Conservation (phyloP, 2,888 invertebrate species). For the Acleris sparsana region DNA sequence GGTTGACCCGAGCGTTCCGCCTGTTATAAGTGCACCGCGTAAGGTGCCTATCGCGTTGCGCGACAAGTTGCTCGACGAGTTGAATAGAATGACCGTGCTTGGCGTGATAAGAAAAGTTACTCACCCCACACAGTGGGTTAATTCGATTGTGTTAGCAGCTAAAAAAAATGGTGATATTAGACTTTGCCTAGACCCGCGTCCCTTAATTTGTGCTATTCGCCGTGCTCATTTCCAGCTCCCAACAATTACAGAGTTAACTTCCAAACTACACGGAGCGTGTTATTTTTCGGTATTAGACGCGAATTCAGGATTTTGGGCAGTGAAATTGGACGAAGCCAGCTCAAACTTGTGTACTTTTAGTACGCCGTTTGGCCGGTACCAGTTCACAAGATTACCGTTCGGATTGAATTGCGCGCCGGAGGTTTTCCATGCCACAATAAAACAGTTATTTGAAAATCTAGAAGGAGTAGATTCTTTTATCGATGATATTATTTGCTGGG, state of each 20-base stretch:
- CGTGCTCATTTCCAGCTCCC: background rate
- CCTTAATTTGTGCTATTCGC: slow-evolving; percentile 15
- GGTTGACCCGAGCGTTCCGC: slow-evolving; percentile 7
- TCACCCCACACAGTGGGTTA: slow-evolving; percentile 41
- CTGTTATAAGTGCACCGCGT: slow-evolving; percentile 1
- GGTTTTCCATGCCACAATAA: too few species aligned
- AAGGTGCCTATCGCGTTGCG: too few species aligned
- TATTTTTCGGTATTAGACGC: slow-evolving; percentile 5
- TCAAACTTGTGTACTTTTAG: slow-evolving; percentile 24
- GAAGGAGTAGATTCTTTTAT: slow-evolving; percentile 32
- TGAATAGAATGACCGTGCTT: slow-evolving; percentile 30
- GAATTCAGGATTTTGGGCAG: slow-evolving; percentile 3
- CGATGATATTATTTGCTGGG: slow-evolving; percentile 41
- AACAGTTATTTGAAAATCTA: too few species aligned
- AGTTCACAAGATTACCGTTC: slow-evolving; percentile 25
- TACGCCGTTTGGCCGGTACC: slow-evolving; percentile 31
- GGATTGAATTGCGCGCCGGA: too few species aligned
- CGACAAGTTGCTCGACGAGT: slow-evolving; percentile 15
- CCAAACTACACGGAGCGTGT: slow-evolving; percentile 4
- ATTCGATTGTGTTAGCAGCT: slow-evolving; percentile 38
- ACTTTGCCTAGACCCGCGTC: slow-evolving; percentile 38
- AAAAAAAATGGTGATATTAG: slow-evolving; percentile 39
- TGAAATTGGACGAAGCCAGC: background rate
- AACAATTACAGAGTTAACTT: background rate
- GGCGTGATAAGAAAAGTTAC: slow-evolving; percentile 40